Conservation (phyloP, 2,113 vertebrate genomes). For the human region GRCh38 chr2:60326501-60327000, state of each 20-base stretch:
- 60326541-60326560: neutral
- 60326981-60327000: neutral
- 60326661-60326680: neutral
- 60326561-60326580: neutral
- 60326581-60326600: slow-evolving; percentile 4
- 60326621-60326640: neutral
- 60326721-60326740: neutral
- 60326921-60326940: neutral
- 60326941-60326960: neutral
- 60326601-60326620: neutral
- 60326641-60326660: neutral
- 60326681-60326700: neutral
- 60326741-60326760: neutral
- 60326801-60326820: neutral
- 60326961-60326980: neutral
- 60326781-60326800: too few species aligned
- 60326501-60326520: neutral
- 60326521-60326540: slow-evolving; percentile 38
- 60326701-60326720: neutral
- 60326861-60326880: neutral
- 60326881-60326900: neutral
- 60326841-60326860: neutral
- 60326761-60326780: neutral
- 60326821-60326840: neutral
- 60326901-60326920: neutral